Evolutionary conservation across 2,113 vertebrate genomes (phyloP).

Genomic region (Mastomys natalensis): DNA sequence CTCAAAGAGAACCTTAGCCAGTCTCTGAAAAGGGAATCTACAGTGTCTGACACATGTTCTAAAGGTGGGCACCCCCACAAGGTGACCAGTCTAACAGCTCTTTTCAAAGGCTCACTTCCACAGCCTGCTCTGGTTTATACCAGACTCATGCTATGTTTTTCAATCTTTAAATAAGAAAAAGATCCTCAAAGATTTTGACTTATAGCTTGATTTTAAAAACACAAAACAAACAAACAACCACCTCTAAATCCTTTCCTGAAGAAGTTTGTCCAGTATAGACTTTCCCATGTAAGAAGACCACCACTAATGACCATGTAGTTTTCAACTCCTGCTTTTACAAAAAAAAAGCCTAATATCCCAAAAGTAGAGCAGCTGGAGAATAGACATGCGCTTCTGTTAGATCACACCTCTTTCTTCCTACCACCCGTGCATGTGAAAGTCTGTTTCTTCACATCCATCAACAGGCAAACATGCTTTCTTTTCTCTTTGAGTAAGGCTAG

Average conservation of each 20-base stretch:
- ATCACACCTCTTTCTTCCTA: background rate
- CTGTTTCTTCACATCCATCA: background rate
- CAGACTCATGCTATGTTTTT: background rate
- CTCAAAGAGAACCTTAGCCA: background rate
- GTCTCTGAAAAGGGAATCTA: background rate
- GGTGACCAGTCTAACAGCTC: background rate
- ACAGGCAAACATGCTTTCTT: background rate
- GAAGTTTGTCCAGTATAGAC: background rate
- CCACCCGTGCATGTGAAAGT: rapidly evolving
- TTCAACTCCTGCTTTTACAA: background rate
- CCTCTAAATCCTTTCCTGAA: background rate
- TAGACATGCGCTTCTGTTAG: background rate
- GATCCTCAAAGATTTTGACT: background rate
- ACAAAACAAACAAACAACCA: background rate
- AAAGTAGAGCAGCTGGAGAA: background rate
- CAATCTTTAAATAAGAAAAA: background rate
- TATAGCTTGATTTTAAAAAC: background rate
- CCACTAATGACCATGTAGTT: background rate
- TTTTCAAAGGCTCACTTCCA: background rate
- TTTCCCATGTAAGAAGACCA: background rate
- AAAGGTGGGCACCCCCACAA: background rate
- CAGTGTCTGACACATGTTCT: background rate
- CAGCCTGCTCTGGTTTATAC: background rate
- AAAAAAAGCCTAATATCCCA: background rate
- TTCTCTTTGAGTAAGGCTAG: background rate